Conservation (phyloP, 2,113 vertebrate genomes). For the Herpailurus yagouaroundi region DNA sequence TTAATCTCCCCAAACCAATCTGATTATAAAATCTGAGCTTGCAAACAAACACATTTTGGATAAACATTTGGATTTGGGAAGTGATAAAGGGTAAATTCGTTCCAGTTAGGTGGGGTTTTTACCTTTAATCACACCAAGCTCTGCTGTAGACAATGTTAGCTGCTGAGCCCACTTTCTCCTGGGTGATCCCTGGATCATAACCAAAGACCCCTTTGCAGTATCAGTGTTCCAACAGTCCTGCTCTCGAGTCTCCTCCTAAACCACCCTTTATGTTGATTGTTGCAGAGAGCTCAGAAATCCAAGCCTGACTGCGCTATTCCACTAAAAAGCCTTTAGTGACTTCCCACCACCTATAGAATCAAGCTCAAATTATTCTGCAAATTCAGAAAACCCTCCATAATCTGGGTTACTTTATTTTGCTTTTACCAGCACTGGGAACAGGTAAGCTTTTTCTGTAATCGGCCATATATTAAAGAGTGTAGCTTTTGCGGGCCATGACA, state of each 20-base stretch:
- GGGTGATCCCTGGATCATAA: not conserved
- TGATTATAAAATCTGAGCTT: constrained; percentile 7
- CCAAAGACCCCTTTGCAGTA: not conserved
- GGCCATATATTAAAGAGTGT: not conserved
- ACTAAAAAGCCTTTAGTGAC: not conserved
- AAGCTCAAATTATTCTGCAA: not conserved
- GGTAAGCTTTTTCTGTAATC: not conserved
- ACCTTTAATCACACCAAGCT: not conserved
- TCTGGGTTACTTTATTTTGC: not conserved
- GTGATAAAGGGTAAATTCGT: not conserved
- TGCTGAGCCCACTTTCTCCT: not conserved
- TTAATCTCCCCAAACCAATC: not conserved
- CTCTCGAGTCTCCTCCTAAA: not conserved
- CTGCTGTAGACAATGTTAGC: not conserved
- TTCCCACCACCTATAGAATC: not conserved
- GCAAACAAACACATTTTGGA: not conserved
- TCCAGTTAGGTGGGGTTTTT: not conserved
- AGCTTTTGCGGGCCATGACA: not conserved
- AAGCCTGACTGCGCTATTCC: not conserved
- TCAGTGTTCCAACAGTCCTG: not conserved
- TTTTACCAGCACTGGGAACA: not conserved
- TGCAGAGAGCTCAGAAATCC: constrained; percentile 32
- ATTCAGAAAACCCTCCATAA: not conserved
- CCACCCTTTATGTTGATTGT: not conserved
- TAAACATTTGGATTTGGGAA: not conserved